These are phyloP conservation scores for Philonicus albiceps DNA, from an alignment of 2,888 invertebrate genomes.

Conservation along the genomic window DNA sequence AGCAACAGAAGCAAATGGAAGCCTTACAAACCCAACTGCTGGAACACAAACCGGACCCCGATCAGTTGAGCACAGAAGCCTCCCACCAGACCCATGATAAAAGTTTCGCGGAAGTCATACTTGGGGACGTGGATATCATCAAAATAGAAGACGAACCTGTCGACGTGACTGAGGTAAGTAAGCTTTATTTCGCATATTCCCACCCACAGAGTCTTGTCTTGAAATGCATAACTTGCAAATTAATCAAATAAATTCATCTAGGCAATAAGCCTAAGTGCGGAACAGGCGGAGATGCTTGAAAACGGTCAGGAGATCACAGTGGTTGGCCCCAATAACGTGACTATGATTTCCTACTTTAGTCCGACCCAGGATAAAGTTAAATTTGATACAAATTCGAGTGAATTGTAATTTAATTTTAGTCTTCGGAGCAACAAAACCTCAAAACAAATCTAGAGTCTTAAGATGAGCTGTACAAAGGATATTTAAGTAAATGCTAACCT, in stretches of 20 bases:
- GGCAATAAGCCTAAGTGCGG: conserved; percentile 4
- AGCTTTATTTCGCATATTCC: too few species aligned
- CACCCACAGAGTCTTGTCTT: too few species aligned
- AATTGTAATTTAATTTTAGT: neutral
- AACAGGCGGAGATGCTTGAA: conserved; percentile 6
- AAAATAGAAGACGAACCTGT: conserved; percentile 8
- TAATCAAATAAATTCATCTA: too few species aligned
- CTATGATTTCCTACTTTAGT: conserved; percentile 12
- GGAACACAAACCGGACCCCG: neutral
- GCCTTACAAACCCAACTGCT: neutral
- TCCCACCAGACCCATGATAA: neutral
- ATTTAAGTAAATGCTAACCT: neutral
- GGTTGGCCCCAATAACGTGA: neutral
- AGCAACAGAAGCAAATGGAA: conserved; percentile 30
- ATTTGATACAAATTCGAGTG: neutral
- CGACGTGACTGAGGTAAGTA: neutral
- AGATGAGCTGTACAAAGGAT: neutral
- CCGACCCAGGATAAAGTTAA: neutral
- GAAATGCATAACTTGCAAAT: too few species aligned
- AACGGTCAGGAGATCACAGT: conserved; percentile 1
- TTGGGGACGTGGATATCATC: neutral
- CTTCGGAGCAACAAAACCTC: neutral
- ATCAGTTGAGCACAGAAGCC: neutral
- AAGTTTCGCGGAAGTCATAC: neutral
- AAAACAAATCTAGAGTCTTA: neutral